Evolutionary conservation across 1,140 invertebrate genomes (phyloP), one percentile per base, ranked within the genome.

Genomic region (Oryctes rhinoceros): DNA sequence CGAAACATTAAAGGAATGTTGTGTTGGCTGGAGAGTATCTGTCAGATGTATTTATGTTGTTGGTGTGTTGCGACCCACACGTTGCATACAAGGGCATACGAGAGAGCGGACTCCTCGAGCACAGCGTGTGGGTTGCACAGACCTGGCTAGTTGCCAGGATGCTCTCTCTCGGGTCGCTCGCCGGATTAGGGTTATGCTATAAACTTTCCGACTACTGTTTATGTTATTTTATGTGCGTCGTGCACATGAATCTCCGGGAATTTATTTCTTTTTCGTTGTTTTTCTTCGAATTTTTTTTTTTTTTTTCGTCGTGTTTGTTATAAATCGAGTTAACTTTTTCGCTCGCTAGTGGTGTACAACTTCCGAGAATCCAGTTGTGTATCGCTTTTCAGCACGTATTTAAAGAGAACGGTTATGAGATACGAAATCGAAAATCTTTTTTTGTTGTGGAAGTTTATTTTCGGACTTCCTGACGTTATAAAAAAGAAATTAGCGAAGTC

Each of bases 31-130:
- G 79, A 47, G 62, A 74, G 71, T 80, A 80, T 80, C 79, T 80
- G 79, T 80, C 79, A 80, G 79, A 49, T 80, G 76, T 80, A 80
- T 80, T 80, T 80, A 76, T 80, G 75, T 80, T 80, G 79, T 71
- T 37, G 65, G 65, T 71, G 79, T 74, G 79, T 65, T 76, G 35
- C 79, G 74, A 80, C 79, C 79, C 79, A 80, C 79, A 75, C 79
- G 75, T 80, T 80, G 79, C 79, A 80, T 80, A 80, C 71, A 80
- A 80, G 79, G 79, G 79, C 79, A 80, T 80, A 49, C 15, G 47
- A 76, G 11, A 76, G 76, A 49, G 6, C 47, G 39, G 75, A 76
- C 39, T 44, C 39, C 39, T 44, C 37, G 62, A 18, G 47, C 79
- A 76, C 74, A 80, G 79, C 79, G 79, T 80, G 79, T 80, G 79